phyloP scores from a whole-genome alignment of 2,888 invertebrate species.

The Hyppa rectilinea region DNA sequence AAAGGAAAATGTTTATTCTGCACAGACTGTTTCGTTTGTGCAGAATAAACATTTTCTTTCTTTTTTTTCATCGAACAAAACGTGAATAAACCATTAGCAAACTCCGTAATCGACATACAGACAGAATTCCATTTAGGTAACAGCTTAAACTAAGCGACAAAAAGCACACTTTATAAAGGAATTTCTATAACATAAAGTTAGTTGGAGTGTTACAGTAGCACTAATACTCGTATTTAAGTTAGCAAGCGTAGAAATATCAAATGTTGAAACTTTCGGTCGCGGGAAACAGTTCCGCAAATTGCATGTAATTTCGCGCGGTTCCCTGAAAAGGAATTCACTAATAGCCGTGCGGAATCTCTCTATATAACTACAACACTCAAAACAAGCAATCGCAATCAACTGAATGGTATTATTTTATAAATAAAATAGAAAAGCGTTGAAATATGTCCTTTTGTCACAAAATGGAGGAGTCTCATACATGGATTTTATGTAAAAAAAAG shows the following conservation, averaged over 20 bases:
- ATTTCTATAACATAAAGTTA: slow-evolving; percentile 50
- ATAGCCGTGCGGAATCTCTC: slow-evolving; percentile 78
- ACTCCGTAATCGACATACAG: slow-evolving; percentile 6
- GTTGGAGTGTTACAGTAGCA: slow-evolving; percentile 37
- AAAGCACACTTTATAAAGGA: slow-evolving; percentile 42
- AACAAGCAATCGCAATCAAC: slow-evolving; percentile 70
- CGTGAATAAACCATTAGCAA: slow-evolving; percentile 8
- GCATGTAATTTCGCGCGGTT: slow-evolving; percentile 81
- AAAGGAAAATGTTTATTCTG: too few species aligned
- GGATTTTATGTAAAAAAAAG: too few species aligned
- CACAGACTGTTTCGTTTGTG: too few species aligned
- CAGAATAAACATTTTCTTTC: too few species aligned
- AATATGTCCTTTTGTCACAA: slow-evolving; percentile 31
- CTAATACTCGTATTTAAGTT: slow-evolving; percentile 63
- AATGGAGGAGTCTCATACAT: too few species aligned
- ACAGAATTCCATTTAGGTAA: slow-evolving; percentile 31
- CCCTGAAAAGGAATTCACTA: slow-evolving; percentile 80
- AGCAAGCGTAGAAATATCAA: slow-evolving; percentile 79
- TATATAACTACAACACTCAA: slow-evolving; percentile 72
- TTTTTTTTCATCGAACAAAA: too few species aligned
- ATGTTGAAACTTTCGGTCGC: slow-evolving; percentile 78
- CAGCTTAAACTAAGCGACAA: slow-evolving; percentile 30
- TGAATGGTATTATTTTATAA: slow-evolving; percentile 53
- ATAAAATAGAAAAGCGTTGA: slow-evolving; percentile 42
- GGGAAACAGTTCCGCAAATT: slow-evolving; percentile 81